These are phyloP conservation scores for Germaria angustata DNA, from an alignment of 2,888 invertebrate genomes.

Conservation along the genomic window DNA sequence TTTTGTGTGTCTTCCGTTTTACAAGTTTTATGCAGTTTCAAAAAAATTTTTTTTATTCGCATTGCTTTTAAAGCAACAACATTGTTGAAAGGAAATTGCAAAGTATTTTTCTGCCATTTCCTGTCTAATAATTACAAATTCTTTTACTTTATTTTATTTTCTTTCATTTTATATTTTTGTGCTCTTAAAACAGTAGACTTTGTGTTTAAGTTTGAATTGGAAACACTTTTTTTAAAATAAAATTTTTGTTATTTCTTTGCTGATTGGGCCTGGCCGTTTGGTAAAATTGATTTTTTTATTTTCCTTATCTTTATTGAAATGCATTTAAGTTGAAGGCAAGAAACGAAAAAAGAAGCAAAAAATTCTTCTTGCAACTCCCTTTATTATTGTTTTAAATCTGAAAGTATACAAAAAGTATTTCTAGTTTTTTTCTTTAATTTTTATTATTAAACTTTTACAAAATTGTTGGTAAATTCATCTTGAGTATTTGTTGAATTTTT, in stretches of 20 bases:
- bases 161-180: slow-evolving; percentile 11
- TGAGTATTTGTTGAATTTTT: slow-evolving; percentile 37
- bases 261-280: not conserved
- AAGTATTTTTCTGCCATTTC: slow-evolving; percentile 63
- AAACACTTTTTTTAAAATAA: slow-evolving; percentile 4
- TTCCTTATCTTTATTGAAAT: slow-evolving; percentile 39
- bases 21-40: slow-evolving; percentile 37
- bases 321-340: slow-evolving; percentile 38
- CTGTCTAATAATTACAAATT: slow-evolving; percentile 65
- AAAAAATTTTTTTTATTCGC: slow-evolving; percentile 1
- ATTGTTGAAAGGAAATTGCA: slow-evolving; percentile 60
- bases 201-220: slow-evolving; percentile 33
- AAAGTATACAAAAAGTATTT: not conserved
- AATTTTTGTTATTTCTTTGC: slow-evolving; percentile 7
- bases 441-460: slow-evolving; percentile 43
- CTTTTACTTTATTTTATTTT: slow-evolving; percentile 32
- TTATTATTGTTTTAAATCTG: not conserved
- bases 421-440: not conserved
- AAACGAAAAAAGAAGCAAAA: slow-evolving; percentile 18
- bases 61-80: slow-evolving; percentile 17
- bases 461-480: slow-evolving; percentile 42
- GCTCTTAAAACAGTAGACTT: slow-evolving; percentile 9
- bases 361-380: not conserved
- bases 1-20: slow-evolving; percentile 15
- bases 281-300: not conserved